Conservation (phyloP, 1,140 invertebrate genomes). For the Trichomalopsis sarcophagae region DNA sequence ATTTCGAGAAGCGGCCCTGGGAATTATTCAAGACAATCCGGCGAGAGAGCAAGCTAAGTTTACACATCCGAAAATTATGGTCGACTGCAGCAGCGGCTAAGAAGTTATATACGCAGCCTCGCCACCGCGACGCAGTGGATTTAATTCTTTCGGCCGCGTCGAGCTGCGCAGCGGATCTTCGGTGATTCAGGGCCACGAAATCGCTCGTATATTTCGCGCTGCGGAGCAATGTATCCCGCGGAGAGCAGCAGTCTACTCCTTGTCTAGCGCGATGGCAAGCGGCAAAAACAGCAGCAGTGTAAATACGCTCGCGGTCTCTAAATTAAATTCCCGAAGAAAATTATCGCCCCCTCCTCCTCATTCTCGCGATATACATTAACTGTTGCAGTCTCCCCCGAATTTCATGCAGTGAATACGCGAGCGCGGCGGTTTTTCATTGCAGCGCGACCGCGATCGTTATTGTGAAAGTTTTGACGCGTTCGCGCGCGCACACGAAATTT, state of each 20-base stretch:
- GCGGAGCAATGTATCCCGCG: conserved; percentile 8
- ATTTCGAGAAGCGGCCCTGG: background rate
- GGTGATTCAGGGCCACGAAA: background rate
- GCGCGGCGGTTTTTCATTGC: background rate
- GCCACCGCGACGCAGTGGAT: conserved; percentile 2
- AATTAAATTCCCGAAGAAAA: background rate
- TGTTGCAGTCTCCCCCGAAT: background rate
- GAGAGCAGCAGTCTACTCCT: background rate
- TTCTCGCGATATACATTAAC: background rate
- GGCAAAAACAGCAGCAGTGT: background rate
- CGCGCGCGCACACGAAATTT: background rate
- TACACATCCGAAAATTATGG: conserved; percentile 37
- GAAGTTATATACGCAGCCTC: background rate
- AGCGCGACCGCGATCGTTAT: background rate
- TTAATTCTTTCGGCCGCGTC: conserved; percentile 30
- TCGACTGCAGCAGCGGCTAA: background rate
- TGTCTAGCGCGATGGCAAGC: background rate
- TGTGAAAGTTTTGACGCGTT: background rate
- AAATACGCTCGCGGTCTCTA: background rate
- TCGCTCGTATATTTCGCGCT: background rate
- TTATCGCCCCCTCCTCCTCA: background rate
- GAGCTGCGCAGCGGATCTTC: background rate
- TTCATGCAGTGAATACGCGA: background rate
- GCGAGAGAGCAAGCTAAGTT: conserved; percentile 18
- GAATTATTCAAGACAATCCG: conserved; percentile 41